Base-by-base conservation (phyloP, 2,888 invertebrate genomes). In the Acholoe squamosa region DNA sequence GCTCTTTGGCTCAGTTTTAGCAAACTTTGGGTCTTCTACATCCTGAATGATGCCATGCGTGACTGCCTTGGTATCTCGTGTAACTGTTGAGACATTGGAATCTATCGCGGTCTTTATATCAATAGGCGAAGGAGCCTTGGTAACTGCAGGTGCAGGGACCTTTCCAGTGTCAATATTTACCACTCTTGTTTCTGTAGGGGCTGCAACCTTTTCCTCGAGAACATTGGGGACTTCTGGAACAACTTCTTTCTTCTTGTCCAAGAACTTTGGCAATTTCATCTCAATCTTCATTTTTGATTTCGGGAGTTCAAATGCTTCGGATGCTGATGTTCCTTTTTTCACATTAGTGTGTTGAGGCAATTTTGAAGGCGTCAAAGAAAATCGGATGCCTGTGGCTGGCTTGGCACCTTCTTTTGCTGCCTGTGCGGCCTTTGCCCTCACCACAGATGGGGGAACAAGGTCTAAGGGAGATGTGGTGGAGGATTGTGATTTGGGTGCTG, bases 331-430 rank as follows among this genome's bases (percentile, higher is more conserved):
- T 22, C 86, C 54, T 56, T 86, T 86, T 54, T 86, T 86, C 0
- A 43, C 54, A n/a, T 52, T 86, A 25, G 86, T 28, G 5, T 12
- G 54, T 86, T 34, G 80, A 34, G 86, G 54, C 19, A 86, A 25
- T 54, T 86, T 86, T 14, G 86, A 28, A 12, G 86, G 86, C 43
- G 43, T 43, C 54, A 86, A 56, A 19, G 86, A 86, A 31, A 86
- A 86, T 0, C 86, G 86, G 14, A 86, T 86, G 14, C 86, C 86
- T 0, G 52, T 25, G 19, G 28, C 52, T 0, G 86, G 86, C 54
- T 86, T 86, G 52, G 28, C 52, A 33, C 22, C 33, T 80, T 22
- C 22, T 22, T 80, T 80, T 19, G 43, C 43, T 80, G 80, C 19
- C 33, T 7, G 19, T 71, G n/a, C 31, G 3, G 31, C 71, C 25